These are phyloP conservation scores for Venusia cambrica DNA, from an alignment of 2,888 invertebrate species.

Conservation along the genomic window DNA sequence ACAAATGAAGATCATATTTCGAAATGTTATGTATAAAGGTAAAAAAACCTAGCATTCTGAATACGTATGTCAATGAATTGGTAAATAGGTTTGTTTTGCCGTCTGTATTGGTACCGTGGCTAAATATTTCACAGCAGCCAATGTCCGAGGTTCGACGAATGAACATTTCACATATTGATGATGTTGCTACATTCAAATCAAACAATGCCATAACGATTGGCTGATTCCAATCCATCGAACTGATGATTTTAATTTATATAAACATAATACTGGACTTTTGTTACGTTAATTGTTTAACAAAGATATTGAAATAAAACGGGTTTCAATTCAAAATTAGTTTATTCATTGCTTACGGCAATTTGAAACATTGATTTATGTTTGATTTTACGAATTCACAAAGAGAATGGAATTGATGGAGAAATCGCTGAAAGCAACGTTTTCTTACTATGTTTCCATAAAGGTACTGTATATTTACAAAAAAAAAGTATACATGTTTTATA, in stretches of 20 bases:
- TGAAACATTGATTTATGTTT: background rate
- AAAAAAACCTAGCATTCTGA: constrained; percentile 5
- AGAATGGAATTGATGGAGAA: too few species aligned
- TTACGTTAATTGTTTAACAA: constrained; percentile 13
- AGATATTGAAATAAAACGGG: constrained; percentile 15
- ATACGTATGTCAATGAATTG: constrained; percentile 40
- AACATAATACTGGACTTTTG: constrained; percentile 20
- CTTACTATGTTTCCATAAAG: too few species aligned
- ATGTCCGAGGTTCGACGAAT: constrained; percentile 48
- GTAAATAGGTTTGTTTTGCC: constrained; percentile 56
- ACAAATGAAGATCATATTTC: too few species aligned
- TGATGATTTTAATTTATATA: constrained; percentile 41
- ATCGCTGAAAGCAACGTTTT: too few species aligned
- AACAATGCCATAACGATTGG: constrained; percentile 62
- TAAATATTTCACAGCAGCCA: constrained; percentile 61
- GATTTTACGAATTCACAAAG: too few species aligned
- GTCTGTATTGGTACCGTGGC: constrained; percentile 46
- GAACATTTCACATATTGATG: constrained; percentile 73
- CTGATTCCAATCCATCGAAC: constrained; percentile 59
- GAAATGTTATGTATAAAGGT: constrained; percentile 12
- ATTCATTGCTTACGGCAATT: constrained; percentile 7
- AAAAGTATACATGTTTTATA: too few species aligned
- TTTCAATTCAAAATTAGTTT: constrained; percentile 9
- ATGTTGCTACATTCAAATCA: constrained; percentile 63
- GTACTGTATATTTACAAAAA: too few species aligned